Base-by-base conservation (phyloP, 2,888 invertebrate species). In the Trachelus tabidus region DNA sequence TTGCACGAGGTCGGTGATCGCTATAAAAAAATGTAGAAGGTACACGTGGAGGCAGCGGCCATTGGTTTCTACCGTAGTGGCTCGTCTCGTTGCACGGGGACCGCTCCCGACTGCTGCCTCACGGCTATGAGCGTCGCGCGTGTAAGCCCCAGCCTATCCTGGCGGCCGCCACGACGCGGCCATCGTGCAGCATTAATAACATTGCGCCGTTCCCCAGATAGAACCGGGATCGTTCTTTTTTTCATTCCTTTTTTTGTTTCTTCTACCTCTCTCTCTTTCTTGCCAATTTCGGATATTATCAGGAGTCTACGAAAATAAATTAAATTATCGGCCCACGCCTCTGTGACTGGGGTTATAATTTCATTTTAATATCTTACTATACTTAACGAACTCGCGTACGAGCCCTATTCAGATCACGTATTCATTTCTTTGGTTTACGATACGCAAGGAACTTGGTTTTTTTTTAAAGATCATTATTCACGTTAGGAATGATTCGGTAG, bases 1-100 rank as follows among this genome's bases (percentile, higher is more conserved):
- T 94, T 94, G 93, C 92, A 91, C 93, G 93, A 94, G 94, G 94
- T 94, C 94, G 93, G 93, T 92, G 93, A 93, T 93, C 93, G 92
- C 92, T 92, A 92, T 91, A 92, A 92, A 92, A 92, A 90, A 91
- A 91, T 91, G 89, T 89, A 87, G 87, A 85, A 85, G 86, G 87
- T 89, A 90, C 92, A 92, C 90, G 90, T 90, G 90, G 90, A 90
- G 90, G 91, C 87, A 84, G 90, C 89, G 80, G 88, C 76, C 80
- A 81, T 78, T 78, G 90, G 90, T 90, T 90, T 89, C 87, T 68
- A 76, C 79, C 80, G 75, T 76, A 76, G 73, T 40, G 71, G 76
- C 34, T 77, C 78, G 77, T 81, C 84, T 82, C 79, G 77, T 77
- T 83, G 79, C 81, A 73, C 68, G 73, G 73, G 40, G 78, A 85